Evolutionary conservation across 2,113 vertebrate genomes (phyloP), one percentile per base, ranked within the genome.

Genomic region (Cyphomyrus discorhynchus): DNA sequence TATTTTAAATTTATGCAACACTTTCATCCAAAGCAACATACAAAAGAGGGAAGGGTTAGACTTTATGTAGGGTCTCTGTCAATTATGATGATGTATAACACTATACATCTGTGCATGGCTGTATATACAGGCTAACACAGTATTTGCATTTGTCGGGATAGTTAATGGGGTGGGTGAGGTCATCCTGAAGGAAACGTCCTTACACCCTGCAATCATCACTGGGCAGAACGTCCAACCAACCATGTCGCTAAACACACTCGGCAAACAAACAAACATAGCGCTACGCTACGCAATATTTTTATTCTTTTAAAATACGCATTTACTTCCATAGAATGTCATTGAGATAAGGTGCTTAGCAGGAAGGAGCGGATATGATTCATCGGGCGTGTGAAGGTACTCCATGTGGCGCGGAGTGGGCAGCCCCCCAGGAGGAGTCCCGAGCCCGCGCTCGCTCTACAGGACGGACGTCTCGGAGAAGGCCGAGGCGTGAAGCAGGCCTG

Each of bases 401-500:
- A 1, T 21, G 9, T 24, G 5, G 45, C 39, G 80, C 6, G 42
- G 80, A 45, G 42, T 3, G 17, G 17, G 21, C 45, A 19, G 6
- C 5, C 9, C 8, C 8, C 8, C 45, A 0, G 39, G 21, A 10
- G 80, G 1, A 15, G 8, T 8, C 19, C 15, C 21, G 0, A 9
- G n/a, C 9, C 27, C 3, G 7, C 9, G 11, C 52, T 31, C 19
- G 24, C 35, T 2, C 87, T 88, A 45, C 35, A 11, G 24, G 56
- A 21, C n/a, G 10, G 49, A 56, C 17, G 19, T 47, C 89, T 92
- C 96, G 70, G 95, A 94, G 92, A 97, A 97, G 7, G 97, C 96
- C 58, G 94, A 95, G 82, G 92, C 95, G 90, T 95, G 94, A 82
- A 98, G 95, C 88, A 97, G 86, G 50, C 98, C 97, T 89, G 99